Evolutionary conservation across 2,888 invertebrate species (phyloP).

Genomic region (Pinctada fucata): DNA sequence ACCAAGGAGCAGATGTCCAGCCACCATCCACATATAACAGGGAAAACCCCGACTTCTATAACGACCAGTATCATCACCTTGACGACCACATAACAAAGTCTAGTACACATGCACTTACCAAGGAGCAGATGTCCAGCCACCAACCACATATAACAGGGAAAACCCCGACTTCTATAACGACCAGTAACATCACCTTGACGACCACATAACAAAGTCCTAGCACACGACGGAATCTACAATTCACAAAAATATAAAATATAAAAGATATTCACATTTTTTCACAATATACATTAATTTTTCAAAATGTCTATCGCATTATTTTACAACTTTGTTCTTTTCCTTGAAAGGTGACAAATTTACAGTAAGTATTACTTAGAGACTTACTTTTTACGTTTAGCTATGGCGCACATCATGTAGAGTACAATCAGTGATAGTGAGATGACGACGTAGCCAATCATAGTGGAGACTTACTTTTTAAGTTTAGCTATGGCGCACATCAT

Average conservation of each 20-base stretch:
- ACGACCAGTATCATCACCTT: slow-evolving; percentile 95
- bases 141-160: slow-evolving; percentile 98
- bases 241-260: too few relatives aligned
- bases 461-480: slow-evolving; percentile 86
- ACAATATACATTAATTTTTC: too few relatives aligned
- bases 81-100: slow-evolving; percentile 81
- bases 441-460: slow-evolving; percentile 94
- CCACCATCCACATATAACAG: slow-evolving; percentile 99
- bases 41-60: slow-evolving; percentile 97
- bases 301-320: too few relatives aligned
- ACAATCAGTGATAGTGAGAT: slow-evolving; percentile 90
- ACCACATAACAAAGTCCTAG: slow-evolving; percentile 84
- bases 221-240: slow-evolving; percentile 43
- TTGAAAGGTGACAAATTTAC: too few relatives aligned
- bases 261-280: too few relatives aligned
- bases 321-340: too few relatives aligned
- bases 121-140: slow-evolving; percentile 99
- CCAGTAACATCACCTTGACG: slow-evolving; percentile 90
- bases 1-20: slow-evolving; percentile 95
- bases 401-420: slow-evolving; percentile 89
- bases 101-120: slow-evolving; percentile 80
- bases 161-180: slow-evolving; percentile 97
- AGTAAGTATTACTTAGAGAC: slow-evolving; percentile 68
- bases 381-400: slow-evolving; percentile 87
- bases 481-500: slow-evolving; percentile 88